A percentile compares a stretch with the other conserved stretches of the same genome.
These are phyloP conservation scores for Microtus ochrogaster DNA, from an alignment of 2,113 vertebrate genomes.

Conservation along the genomic window DNA sequence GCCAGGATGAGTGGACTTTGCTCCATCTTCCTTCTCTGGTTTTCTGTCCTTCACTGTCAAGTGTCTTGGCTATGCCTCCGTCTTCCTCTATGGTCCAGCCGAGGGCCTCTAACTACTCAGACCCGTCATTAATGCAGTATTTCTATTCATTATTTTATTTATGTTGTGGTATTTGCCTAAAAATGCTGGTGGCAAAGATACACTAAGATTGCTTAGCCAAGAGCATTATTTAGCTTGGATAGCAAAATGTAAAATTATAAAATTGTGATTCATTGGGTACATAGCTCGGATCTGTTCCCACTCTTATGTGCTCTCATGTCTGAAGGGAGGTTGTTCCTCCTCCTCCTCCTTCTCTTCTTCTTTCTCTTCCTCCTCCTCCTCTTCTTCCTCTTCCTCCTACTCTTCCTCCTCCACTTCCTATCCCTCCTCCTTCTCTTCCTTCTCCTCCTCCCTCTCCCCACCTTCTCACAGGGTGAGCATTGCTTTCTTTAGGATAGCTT, in stretches of 20 bases:
- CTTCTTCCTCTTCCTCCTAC: not conserved
- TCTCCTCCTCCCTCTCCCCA: not conserved
- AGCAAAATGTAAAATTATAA: conserved; percentile 76
- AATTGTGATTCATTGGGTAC: conserved; percentile 68
- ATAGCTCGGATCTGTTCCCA: conserved; percentile 11
- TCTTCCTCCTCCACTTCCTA: not conserved
- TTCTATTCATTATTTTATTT: conserved; percentile 80
- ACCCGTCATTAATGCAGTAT: conserved; percentile 40
- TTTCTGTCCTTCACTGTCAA: not conserved
- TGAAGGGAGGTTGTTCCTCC: not conserved
- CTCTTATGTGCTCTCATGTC: not conserved
- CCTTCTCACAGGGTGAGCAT: not conserved
- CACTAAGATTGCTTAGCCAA: conserved; percentile 64
- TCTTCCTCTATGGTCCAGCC: conserved; percentile 44
- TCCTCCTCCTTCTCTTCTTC: not conserved
- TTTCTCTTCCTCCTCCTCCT: not conserved
- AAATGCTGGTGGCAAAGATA: conserved; percentile 75
- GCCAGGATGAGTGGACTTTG: conserved; percentile 46
- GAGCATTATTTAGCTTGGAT: conserved; percentile 77
- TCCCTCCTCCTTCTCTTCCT: not conserved
- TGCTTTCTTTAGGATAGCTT: not conserved
- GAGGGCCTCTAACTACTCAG: not conserved
- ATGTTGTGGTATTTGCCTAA: conserved; percentile 71
- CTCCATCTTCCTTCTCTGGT: not conserved
- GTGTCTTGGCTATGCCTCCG: not conserved